These are phyloP conservation scores for human (Homo sapiens) DNA, from an alignment of 2,113 vertebrate species.

Conservation along the genomic window GRCh38 chr22:17737501-17738000, in stretches of 20 bases:
- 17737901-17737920: too few relatives aligned
- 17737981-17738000: not conserved
- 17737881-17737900: not conserved
- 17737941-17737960: not conserved
- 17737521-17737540: too few relatives aligned
- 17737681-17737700: not conserved
- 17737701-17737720: not conserved
- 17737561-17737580: too few relatives aligned
- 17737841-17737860: not conserved
- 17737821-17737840: not conserved
- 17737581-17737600: too few relatives aligned
- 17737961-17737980: fast-evolving
- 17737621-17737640: too few relatives aligned
- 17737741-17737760: fast-evolving
- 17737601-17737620: too few relatives aligned
- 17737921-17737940: not conserved
- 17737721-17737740: not conserved
- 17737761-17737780: not conserved
- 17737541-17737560: too few relatives aligned
- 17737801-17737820: not conserved
- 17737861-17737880: not conserved
- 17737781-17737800: fast-evolving
- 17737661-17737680: not conserved
- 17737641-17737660: not conserved
- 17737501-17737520: too few relatives aligned